Evolutionary conservation across 2,888 invertebrate genomes (phyloP).

Genomic region (Drosophila anceps): DNA sequence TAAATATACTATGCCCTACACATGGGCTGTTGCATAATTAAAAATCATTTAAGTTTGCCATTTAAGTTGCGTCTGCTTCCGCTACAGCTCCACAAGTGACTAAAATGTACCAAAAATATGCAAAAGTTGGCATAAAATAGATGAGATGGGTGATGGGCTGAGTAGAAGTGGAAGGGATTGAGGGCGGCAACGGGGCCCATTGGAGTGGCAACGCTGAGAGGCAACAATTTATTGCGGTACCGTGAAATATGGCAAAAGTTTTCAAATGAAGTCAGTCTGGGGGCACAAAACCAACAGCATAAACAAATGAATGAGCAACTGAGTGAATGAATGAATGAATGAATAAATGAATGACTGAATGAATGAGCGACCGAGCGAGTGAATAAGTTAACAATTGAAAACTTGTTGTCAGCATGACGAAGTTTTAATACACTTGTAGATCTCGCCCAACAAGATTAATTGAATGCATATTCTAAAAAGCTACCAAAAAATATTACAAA

Average conservation of each 20-base stretch:
- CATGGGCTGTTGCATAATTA: slow-evolving; percentile 54
- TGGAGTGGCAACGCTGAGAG: slow-evolving; percentile 21
- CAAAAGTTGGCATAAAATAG: slow-evolving; percentile 47
- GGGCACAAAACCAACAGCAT: slow-evolving; percentile 43
- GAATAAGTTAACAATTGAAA: slow-evolving; percentile 57
- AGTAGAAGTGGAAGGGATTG: not conserved
- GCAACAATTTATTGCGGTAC: slow-evolving; percentile 70
- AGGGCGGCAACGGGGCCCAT: not conserved
- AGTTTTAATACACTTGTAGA: slow-evolving; percentile 54
- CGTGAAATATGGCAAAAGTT: slow-evolving; percentile 75
- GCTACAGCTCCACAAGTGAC: slow-evolving; percentile 8
- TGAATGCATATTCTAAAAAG: slow-evolving; percentile 26
- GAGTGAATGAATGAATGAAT: slow-evolving; percentile 16
- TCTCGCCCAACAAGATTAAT: slow-evolving; percentile 45
- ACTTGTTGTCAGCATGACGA: slow-evolving; percentile 54
- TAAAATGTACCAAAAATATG: slow-evolving; percentile 47
- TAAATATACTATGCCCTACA: slow-evolving; percentile 11
- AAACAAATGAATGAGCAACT: slow-evolving; percentile 59
- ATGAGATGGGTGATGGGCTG: slow-evolving; percentile 3
- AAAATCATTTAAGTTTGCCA: slow-evolving; percentile 65
- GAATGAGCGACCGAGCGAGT: slow-evolving; percentile 11
- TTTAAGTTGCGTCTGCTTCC: slow-evolving; percentile 32
- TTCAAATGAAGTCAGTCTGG: slow-evolving; percentile 69
- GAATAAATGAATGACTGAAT: slow-evolving; percentile 5
- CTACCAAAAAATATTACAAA: not conserved